Conservation (phyloP, 2,113 vertebrate species). For the Spea bombifrons region DNA sequence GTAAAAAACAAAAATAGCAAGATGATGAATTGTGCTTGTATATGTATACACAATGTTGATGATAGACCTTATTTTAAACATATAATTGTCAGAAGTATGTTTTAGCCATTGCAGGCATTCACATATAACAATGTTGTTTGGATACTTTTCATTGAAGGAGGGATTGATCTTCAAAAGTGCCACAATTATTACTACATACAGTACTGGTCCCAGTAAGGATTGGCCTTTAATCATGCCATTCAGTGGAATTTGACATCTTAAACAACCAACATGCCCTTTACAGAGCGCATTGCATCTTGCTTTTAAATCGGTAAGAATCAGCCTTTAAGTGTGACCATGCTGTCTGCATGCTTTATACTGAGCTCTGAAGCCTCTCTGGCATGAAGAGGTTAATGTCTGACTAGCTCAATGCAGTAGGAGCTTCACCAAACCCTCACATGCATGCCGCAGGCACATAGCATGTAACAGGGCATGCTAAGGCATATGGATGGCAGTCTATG, state of each 20-base stretch:
- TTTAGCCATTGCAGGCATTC: too few species aligned
- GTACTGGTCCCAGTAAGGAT: neutral
- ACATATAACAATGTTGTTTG: too few species aligned
- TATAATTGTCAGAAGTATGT: too few species aligned
- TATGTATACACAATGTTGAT: too few species aligned
- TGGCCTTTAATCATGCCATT: neutral
- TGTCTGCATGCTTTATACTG: slow-evolving; percentile 34
- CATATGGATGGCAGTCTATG: slow-evolving; percentile 30
- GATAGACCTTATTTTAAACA: too few species aligned
- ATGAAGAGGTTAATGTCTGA: slow-evolving; percentile 15
- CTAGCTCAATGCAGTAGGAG: slow-evolving; percentile 23
- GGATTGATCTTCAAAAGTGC: too few species aligned
- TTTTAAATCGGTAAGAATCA: slow-evolving; percentile 11
- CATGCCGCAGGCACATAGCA: slow-evolving; percentile 37
- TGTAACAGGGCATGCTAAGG: slow-evolving; percentile 45
- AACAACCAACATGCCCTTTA: neutral
- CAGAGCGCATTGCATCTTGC: slow-evolving; percentile 4
- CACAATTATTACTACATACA: slow-evolving; percentile 21
- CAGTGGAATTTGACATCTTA: neutral
- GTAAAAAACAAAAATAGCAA: too few species aligned
- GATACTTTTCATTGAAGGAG: too few species aligned
- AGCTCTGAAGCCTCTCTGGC: slow-evolving; percentile 9
- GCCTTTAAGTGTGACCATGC: slow-evolving; percentile 37
- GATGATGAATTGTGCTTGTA: too few species aligned
- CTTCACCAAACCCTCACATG: slow-evolving; percentile 22